Evolutionary conservation across 2,113 vertebrate genomes (phyloP), one percentile per base, ranked within the genome.

Genomic region (Hystrix brachyura): DNA sequence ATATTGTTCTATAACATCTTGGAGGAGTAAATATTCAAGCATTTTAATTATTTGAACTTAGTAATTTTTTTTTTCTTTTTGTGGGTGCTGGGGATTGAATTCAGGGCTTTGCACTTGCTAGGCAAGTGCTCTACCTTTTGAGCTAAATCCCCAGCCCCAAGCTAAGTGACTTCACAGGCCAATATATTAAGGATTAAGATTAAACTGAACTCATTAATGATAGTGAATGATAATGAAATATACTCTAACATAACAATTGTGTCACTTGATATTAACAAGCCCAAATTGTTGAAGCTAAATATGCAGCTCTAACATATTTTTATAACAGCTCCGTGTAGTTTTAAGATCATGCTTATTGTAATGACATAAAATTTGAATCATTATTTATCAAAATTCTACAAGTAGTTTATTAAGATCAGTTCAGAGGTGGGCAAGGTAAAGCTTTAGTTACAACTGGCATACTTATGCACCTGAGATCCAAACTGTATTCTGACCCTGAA

Each of bases 21-120:
- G 25, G 3, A 87, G 32, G 25, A 71, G 25, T 48, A 76, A 48
- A 25, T 76, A 29, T n/a, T 95, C 59, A 82, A 95, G 59, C 15
- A 71, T 82, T 87, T 87, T 67, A 90, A 82, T 82, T 46, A 60
- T 76, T 17, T 83, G 34, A 62, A 71, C 90, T 87, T 76, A 90
- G 15, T 87, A 76, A 95, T 38, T 2, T 12, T 12, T 48, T 43
- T 4, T 62, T 86, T 90, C 38, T 38, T 38, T 38, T 38, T 38
- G 38, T 38, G 38, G 38, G 38, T 38, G 38, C 38, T 38, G 38
- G 38, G 38, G 38, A 38, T 38, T 38, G 38, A 38, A 38, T 38
- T 38, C 38, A 38, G 38, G 38, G 38, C 38, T 38, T 38, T 38
- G 38, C 38, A 38, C 38, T 38, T 38, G 38, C 38, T 38, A 38